Conservation (phyloP, 2,797 vertebrate species). For the Lepus townsendii region DNA sequence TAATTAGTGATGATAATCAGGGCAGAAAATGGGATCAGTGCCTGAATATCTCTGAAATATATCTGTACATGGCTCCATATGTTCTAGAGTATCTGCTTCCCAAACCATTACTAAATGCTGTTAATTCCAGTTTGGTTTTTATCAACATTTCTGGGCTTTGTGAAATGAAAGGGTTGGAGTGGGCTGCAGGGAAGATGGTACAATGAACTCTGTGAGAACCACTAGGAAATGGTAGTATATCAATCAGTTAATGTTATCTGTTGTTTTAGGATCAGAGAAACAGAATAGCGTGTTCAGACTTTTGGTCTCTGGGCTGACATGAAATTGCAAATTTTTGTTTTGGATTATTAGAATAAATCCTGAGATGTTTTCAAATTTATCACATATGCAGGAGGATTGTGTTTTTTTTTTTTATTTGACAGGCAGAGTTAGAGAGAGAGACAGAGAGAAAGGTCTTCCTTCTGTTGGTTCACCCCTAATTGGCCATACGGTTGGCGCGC, state of each 20-base stretch:
- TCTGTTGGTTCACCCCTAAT: no score
- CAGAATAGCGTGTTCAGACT: not conserved
- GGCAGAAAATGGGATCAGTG: not conserved
- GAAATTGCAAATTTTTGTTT: not conserved
- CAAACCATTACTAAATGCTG: not conserved
- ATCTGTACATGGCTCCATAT: not conserved
- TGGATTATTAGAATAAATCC: not conserved
- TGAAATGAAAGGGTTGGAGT: not conserved
- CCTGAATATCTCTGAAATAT: conserved; percentile 18
- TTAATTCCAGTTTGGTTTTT: not conserved
- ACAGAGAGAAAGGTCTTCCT: no score
- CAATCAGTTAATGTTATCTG: not conserved
- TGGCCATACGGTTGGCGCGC: no score
- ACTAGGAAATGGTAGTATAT: not conserved
- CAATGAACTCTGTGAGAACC: not conserved
- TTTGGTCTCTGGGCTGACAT: not conserved
- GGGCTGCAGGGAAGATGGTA: not conserved
- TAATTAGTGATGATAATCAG: not conserved
- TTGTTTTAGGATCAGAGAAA: not conserved
- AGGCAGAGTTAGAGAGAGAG: no score
- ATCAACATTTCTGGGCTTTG: not conserved
- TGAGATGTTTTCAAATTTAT: not conserved
- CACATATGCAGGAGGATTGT: not conserved
- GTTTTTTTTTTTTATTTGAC: no score
- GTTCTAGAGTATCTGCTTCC: not conserved